Conservation (phyloP, 2,888 invertebrate species). For the Euplexia lucipara region DNA sequence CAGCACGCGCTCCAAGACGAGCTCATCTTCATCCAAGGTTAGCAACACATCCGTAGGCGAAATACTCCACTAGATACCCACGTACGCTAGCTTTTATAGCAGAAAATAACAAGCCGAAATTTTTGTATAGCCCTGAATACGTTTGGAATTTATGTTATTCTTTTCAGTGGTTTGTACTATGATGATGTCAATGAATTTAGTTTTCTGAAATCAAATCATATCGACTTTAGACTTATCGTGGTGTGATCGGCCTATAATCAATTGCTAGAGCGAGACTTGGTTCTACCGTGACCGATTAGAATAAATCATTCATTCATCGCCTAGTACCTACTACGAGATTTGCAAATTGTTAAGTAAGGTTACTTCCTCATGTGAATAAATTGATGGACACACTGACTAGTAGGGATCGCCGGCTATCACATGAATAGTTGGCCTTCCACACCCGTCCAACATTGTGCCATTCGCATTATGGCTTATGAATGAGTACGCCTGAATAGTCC, state of each 20-base stretch:
- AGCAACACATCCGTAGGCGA: conserved; percentile 79
- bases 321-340: conserved; percentile 52
- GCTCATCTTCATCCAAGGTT: conserved; percentile 87
- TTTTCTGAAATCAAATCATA: conserved; percentile 16
- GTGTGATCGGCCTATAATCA: conserved; percentile 21
- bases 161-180: not conserved
- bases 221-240: not conserved
- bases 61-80: conserved; percentile 72
- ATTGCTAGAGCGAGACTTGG: conserved; percentile 35
- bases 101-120: conserved; percentile 57
- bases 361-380: conserved; percentile 63
- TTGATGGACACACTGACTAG: conserved; percentile 73
- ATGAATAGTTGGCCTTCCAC: conserved; percentile 87
- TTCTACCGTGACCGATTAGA: conserved; percentile 39
- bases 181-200: conserved; percentile 5
- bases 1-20: conserved; percentile 87
- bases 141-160: not conserved
- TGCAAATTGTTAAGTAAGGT: conserved; percentile 55
- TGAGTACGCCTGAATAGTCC: conserved; percentile 78
- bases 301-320: conserved; percentile 49
- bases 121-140: conserved; percentile 20
- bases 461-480: conserved; percentile 79
- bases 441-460: conserved; percentile 85
- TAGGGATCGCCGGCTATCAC: conserved; percentile 71
- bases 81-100: conserved; percentile 73